phyloP scores from a whole-genome alignment of 2,797 vertebrate genomes.

The Acrossocheilus wenchowensis region DNA sequence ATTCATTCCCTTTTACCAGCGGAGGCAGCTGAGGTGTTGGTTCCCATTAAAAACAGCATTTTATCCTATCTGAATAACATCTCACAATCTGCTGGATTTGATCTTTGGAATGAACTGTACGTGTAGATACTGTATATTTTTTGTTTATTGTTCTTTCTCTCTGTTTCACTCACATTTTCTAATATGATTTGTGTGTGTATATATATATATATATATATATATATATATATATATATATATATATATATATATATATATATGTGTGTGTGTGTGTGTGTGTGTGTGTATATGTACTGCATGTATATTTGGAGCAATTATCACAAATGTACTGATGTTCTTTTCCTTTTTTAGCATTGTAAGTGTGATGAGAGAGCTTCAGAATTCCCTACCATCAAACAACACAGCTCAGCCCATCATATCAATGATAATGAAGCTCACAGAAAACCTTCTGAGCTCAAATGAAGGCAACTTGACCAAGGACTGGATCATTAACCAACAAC shows the following conservation, averaged over 20 bases:
- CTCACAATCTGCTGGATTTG: background rate
- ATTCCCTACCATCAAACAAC: constrained; percentile 66
- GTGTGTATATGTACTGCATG: background rate
- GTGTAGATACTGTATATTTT: background rate
- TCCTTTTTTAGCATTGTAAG: constrained; percentile 68
- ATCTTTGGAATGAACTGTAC: constrained; percentile 21
- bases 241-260: no score
- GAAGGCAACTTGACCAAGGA: constrained; percentile 65
- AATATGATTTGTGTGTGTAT: no score
- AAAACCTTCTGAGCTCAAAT: constrained; percentile 64
- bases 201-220: no score
- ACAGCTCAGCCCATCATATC: constrained; percentile 65
- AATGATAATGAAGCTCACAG: constrained; percentile 64
- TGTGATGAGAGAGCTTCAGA: constrained; percentile 66
- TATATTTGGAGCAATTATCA: background rate
- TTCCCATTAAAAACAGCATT: constrained; percentile 22
- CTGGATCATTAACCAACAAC: constrained; percentile 72
- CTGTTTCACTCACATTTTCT: background rate
- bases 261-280: no score
- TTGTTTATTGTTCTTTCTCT: background rate
- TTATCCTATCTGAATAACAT: background rate
- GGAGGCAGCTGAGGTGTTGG: background rate
- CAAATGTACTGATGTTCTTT: background rate
- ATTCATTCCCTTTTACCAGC: constrained; percentile 4
- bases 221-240: no score